phyloP scores from a whole-genome alignment of 2,113 vertebrate genomes.

The Aramus guarauna region DNA sequence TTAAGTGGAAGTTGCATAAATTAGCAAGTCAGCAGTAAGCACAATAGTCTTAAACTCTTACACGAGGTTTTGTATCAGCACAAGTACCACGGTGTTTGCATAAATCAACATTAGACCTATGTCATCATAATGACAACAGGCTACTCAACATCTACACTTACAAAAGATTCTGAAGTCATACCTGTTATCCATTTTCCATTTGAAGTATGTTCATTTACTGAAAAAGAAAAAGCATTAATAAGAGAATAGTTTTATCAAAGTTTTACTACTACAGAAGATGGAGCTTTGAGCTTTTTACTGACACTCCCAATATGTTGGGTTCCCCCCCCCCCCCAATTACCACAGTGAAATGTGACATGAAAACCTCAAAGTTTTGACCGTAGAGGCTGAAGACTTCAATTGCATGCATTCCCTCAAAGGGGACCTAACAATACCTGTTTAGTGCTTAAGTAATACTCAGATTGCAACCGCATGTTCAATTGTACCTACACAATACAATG shows the following conservation, averaged over 20 bases:
- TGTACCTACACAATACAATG: not conserved
- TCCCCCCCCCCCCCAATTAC: no score
- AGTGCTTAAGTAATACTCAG: not conserved
- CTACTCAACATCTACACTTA: not conserved
- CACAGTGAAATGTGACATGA: not conserved
- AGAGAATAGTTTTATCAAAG: not conserved
- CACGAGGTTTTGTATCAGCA: not conserved
- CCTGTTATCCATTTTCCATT: not conserved
- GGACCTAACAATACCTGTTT: not conserved
- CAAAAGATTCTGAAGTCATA: not conserved
- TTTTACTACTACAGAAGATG: not conserved
- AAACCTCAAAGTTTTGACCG: not conserved
- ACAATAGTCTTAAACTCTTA: not conserved
- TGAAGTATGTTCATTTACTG: slow-evolving; percentile 16
- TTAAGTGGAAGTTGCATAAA: not conserved
- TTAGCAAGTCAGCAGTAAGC: not conserved
- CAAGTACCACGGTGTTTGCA: not conserved
- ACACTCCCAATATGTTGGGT: not conserved
- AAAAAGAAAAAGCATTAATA: not conserved
- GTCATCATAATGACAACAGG: not conserved
- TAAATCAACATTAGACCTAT: not conserved
- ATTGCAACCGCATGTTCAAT: not conserved
- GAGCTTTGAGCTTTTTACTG: not conserved
- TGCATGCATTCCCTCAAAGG: not conserved
- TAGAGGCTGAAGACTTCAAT: not conserved